Evolutionary conservation across 1,140 invertebrate species (phyloP), one percentile per base, ranked within the genome.

Genomic region (Pachyrhynchus sulphureomaculatus): DNA sequence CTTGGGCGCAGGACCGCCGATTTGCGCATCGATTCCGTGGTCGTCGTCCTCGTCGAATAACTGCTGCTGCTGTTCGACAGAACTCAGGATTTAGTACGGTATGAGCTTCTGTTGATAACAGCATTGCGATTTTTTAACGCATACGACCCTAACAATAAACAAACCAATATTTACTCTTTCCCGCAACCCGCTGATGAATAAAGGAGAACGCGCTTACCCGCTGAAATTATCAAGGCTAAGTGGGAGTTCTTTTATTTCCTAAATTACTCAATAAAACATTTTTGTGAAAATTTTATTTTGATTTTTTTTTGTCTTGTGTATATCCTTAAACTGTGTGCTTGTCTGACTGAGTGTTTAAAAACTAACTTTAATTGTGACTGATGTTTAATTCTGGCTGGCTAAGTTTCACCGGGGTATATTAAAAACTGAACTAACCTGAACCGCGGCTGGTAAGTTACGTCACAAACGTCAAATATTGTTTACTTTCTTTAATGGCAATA

Each of bases 21-120:
- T 33, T 53, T 45, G 67, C 69, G 65, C 70, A 71, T 71, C 67
- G 70, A 71, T 69, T 66, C 70, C 60, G 60, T 66, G 66, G 66
- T 62, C 67, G 57, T 24, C 62, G 56, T 65, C 63, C 62, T 63
- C 66, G 37, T 36, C 62, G 37, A 65, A 49, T 29, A 29, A 29
- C 26, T 62, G 48, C 58, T 34, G 29, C 58, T 15, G 20, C 44
- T 20, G 24, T 52, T 54, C 59, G 51, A 62, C 59, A 32, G 34
- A 53, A 24, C 21, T 42, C 9, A 41, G 59, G 51, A 62, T 62
- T 61, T 54, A 62, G 59, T 62, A 53, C 37, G 49, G 23, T 42
- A 48, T 24, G 29, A 41, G 13, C 41, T 62, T 21, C 24, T 34
- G 47, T 15, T 29, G 48, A 29, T 20, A 26, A 32, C 49, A 26